A percentile compares a stretch with the other conserved stretches of the same genome.
These are phyloP conservation scores for Leistus spinibarbis DNA, from an alignment of 2,888 invertebrate genomes.

Conservation along the genomic window DNA sequence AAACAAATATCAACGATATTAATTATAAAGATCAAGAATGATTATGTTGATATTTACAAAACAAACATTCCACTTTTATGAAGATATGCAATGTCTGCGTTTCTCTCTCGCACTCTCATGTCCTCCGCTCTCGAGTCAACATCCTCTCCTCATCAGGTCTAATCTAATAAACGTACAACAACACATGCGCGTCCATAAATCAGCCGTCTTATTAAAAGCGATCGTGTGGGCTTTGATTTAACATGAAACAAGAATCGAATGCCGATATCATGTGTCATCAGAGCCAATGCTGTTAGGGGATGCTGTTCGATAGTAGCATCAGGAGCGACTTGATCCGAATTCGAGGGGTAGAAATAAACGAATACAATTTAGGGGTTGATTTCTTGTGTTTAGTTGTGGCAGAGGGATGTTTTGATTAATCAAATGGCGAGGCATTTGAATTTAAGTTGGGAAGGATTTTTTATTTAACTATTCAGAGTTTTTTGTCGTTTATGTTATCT, in stretches of 20 bases:
- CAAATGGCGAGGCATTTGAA: not conserved
- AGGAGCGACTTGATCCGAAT: conserved; percentile 2
- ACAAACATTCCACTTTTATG: not conserved
- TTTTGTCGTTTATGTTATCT: no score
- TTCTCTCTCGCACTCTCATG: not conserved
- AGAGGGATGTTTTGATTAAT: not conserved
- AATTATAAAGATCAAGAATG: conserved; percentile 7
- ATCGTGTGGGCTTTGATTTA: conserved; percentile 26
- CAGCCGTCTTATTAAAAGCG: conserved; percentile 31
- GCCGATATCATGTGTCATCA: conserved; percentile 34
- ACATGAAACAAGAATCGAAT: conserved; percentile 13
- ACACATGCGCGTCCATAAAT: conserved; percentile 25
- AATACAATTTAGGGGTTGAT: conserved; percentile 13
- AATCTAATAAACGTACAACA: conserved; percentile 9
- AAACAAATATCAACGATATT: conserved; percentile 12
- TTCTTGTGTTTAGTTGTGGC: not conserved
- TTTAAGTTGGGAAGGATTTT: not conserved
- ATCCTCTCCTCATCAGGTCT: not conserved
- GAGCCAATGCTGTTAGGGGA: not conserved
- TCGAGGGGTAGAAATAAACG: conserved; percentile 5
- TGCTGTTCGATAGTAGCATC: not conserved
- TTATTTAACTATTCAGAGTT: no score
- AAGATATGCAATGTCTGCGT: not conserved
- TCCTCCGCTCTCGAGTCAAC: not conserved
- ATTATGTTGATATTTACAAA: not conserved